Percentiles rank a stretch among this genome's conserved stretches.
phyloP scores from a whole-genome alignment of 2,888 invertebrate genomes.

The Drosophila anomalipes region DNA sequence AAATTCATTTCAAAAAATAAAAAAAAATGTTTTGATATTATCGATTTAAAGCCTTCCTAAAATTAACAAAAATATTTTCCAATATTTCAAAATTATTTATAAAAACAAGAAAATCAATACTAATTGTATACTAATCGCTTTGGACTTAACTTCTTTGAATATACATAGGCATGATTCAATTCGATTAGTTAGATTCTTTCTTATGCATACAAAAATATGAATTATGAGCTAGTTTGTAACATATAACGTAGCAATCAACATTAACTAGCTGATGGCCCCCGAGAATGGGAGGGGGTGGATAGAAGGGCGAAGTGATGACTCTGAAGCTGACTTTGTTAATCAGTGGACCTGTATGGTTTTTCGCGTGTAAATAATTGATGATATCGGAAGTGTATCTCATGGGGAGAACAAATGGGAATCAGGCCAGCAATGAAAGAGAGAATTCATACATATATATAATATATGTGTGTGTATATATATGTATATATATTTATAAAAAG shows the following conservation, averaged over 20 bases:
- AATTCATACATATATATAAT: slow-evolving; percentile 30
- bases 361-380: slow-evolving; percentile 52
- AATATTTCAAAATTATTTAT: background rate
- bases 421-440: slow-evolving; percentile 4
- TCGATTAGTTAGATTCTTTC: background rate
- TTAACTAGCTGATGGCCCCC: background rate
- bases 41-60: background rate
- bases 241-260: slow-evolving; percentile 1
- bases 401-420: slow-evolving; percentile 4
- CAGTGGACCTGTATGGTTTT: slow-evolving; percentile 10
- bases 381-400: slow-evolving; percentile 26
- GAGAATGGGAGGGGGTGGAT: background rate
- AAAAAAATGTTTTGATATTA: background rate
- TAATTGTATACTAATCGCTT: background rate
- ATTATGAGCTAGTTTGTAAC: background rate
- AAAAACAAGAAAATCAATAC: background rate
- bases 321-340: slow-evolving; percentile 9
- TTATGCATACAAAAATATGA: background rate
- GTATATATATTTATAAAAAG: slow-evolving; percentile 52
- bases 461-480: slow-evolving; percentile 25
- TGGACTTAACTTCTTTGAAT: background rate
- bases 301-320: background rate
- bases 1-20: background rate
- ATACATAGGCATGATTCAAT: background rate
- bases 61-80: background rate